Base-by-base conservation (phyloP, 1,140 invertebrate genomes). In the Hypothenemus hampei region DNA sequence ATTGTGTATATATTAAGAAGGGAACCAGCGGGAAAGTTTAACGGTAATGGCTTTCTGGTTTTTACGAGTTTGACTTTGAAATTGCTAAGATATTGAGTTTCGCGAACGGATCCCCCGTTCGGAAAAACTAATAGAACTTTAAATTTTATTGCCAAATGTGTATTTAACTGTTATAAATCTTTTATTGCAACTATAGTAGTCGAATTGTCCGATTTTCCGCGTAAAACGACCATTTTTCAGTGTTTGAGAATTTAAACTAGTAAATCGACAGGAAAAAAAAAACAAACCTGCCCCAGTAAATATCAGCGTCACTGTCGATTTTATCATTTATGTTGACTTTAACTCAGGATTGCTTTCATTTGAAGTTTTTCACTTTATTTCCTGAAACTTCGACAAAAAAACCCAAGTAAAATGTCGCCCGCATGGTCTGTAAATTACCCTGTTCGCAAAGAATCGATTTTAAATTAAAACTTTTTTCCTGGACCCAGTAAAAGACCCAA, bases 1-100 rank as follows among this genome's bases (percentile, higher is more conserved):
- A 51, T 51, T 51, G 48, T 51, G 48, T 51, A 41, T 51, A 51
- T 51, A 51, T 51, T 51, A 51, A 40, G 48, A 29, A 29, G 48
- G 48, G 37, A 51, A 21, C 10, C 20, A 48, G 16, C 21, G 31
- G 46, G 23, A 51, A 51, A 51, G 37, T 51, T 51, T 41, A 41
- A 31, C 48, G 37, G 37, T 51, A 51, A 51, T 51, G 48, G 48
- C n/a, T 51, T 51, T 51, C 48, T 51, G 48, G 48, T 51, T 51
- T 51, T 51, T 51, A 51, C 39, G 48, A 51, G 48, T 29, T 41
- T 41, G 36, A 51, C 48, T 51, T 41, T 51, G 41, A 51, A 51
- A 40, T 20, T 36, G 15, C 15, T n/a, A 40, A 51, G 48, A 41
- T 51, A 51, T 51, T 51, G 36, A 41, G 19, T 51, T 51, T 41